phyloP scores from a whole-genome alignment of 2,888 invertebrate genomes.

The Andrena marginata region DNA sequence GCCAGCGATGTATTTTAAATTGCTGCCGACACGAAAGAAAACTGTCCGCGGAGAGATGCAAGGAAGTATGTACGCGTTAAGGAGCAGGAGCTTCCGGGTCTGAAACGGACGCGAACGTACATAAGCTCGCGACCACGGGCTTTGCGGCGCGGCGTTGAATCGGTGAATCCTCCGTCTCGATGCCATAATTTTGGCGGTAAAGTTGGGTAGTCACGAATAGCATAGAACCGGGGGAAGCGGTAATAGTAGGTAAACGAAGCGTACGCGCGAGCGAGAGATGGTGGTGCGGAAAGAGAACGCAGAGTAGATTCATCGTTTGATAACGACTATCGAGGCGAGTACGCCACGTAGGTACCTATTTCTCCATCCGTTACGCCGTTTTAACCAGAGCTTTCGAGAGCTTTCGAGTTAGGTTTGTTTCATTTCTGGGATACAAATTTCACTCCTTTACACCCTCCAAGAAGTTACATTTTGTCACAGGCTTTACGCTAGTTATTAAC shows the following conservation, averaged over 20 bases:
- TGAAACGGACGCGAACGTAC: constrained; percentile 56
- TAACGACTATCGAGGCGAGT: constrained; percentile 79
- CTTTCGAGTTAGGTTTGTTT: constrained; percentile 81
- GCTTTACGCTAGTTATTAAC: background rate
- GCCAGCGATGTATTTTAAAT: constrained; percentile 31
- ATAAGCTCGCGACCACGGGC: constrained; percentile 10
- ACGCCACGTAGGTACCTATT: constrained; percentile 61
- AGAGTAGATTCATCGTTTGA: constrained; percentile 77
- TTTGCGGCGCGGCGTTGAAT: background rate
- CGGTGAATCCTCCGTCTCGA: constrained; percentile 76
- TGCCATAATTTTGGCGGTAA: constrained; percentile 79
- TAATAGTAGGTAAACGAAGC: constrained; percentile 24
- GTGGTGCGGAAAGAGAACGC: constrained; percentile 55
- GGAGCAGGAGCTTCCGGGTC: background rate
- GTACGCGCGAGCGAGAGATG: constrained; percentile 33
- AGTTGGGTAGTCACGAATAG: constrained; percentile 66
- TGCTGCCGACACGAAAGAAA: background rate
- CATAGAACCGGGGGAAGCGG: constrained; percentile 46
- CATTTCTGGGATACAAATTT: constrained; percentile 84
- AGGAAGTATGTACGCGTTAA: background rate
- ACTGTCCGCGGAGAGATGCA: background rate
- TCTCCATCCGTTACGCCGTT: constrained; percentile 73
- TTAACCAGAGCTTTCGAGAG: constrained; percentile 47
- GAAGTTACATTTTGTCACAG: background rate
- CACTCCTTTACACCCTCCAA: background rate